Evolutionary conservation across 2,797 vertebrate species (phyloP).

Genomic region (Amblyraja radiata): DNA sequence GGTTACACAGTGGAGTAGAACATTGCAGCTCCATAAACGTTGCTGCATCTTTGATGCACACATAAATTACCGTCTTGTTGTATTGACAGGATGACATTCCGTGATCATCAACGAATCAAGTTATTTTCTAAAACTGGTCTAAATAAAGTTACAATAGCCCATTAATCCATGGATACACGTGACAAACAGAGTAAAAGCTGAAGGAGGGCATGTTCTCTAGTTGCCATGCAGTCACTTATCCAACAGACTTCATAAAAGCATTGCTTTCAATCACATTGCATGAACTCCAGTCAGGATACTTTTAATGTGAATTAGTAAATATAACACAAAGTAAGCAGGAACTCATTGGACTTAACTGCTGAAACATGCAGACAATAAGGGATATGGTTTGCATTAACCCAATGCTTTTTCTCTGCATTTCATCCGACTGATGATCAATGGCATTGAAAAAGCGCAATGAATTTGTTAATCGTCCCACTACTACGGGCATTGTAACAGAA

Average conservation of each 20-base stretch:
- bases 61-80: not conserved
- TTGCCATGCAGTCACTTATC: not conserved
- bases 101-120: not conserved
- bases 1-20: not conserved
- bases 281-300: no score
- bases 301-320: slow-evolving; percentile 9
- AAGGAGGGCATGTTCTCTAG: not conserved
- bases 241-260: not conserved
- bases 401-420: not conserved
- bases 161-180: not conserved
- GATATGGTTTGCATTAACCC: not conserved
- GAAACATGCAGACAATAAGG: not conserved
- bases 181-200: not conserved
- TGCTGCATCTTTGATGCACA: slow-evolving; percentile 9
- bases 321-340: not conserved
- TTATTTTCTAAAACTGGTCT: not conserved
- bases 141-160: not conserved
- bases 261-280: not conserved
- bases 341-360: not conserved
- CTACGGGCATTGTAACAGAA: not conserved
- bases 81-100: not conserved
- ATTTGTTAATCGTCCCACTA: not conserved
- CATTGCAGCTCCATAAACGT: not conserved
- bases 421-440: not conserved
- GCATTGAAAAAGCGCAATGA: not conserved